A percentile compares a stretch with the other conserved stretches of the same genome.
Conservation (phyloP, 2,797 vertebrate genomes). For the Neoniphon sammara region DNA sequence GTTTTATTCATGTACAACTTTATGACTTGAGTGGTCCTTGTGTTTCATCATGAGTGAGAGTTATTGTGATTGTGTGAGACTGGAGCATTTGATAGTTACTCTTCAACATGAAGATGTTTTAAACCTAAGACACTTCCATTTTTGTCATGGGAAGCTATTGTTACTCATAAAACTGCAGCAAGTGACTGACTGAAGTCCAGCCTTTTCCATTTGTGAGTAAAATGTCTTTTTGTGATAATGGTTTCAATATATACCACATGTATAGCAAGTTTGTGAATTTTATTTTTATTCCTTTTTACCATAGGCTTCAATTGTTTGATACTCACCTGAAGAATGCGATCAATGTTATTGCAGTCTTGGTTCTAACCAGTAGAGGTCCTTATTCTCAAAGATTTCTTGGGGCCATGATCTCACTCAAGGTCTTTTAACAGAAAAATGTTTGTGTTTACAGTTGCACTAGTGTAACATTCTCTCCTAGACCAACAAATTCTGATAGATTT, state of each 20-base stretch:
- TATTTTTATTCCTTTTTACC: slow-evolving; percentile 14
- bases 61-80: neutral
- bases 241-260: neutral
- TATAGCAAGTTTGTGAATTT: neutral
- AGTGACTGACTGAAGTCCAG: neutral
- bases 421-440: neutral
- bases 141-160: neutral
- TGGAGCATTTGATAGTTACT: slow-evolving; percentile 2
- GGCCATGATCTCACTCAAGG: neutral
- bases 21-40: slow-evolving; percentile 12
- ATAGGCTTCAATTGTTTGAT: neutral
- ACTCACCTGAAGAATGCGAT: neutral
- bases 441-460: slow-evolving; percentile 25
- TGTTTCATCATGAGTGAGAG: slow-evolving; percentile 3
- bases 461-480: slow-evolving; percentile 3
- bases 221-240: neutral
- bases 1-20: slow-evolving; percentile 19
- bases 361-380: slow-evolving; percentile 63
- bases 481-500: neutral
- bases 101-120: neutral
- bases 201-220: neutral
- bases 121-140: slow-evolving; percentile 38
- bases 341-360: slow-evolving; percentile 44
- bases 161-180: slow-evolving; percentile 3
- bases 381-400: slow-evolving; percentile 40